These are phyloP conservation scores for Bombylius discolor DNA, from an alignment of 2,888 invertebrate species.

Conservation along the genomic window DNA sequence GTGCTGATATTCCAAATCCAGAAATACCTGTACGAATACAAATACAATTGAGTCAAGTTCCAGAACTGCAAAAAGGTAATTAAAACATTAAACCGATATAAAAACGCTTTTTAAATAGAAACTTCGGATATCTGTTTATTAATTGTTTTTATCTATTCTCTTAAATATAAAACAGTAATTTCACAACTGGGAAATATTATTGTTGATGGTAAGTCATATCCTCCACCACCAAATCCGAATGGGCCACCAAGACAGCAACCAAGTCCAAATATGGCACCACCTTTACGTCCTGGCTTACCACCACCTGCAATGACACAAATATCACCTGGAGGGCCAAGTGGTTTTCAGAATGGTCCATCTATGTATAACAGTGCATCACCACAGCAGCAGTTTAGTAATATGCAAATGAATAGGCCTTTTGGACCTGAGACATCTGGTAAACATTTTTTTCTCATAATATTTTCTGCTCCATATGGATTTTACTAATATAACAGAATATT, in stretches of 20 bases:
- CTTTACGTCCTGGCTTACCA: conserved; percentile 27
- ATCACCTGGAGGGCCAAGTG: conserved; percentile 18
- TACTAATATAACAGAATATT: no score
- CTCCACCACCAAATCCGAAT: conserved; percentile 37
- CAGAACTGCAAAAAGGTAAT: conserved; percentile 62
- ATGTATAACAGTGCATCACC: conserved; percentile 30
- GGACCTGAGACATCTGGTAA: conserved; percentile 32
- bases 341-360: conserved; percentile 30
- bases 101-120: no score
- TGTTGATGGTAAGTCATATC: conserved; percentile 70
- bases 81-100: no score
- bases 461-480: no score
- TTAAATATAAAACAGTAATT: conserved; percentile 42
- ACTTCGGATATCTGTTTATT: neutral
- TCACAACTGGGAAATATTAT: conserved; percentile 68
- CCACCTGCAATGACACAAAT: conserved; percentile 32
- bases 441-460: conserved; percentile 4
- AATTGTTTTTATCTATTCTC: neutral
- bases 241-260: conserved; percentile 33
- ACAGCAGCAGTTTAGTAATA: conserved; percentile 31
- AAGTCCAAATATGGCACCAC: conserved; percentile 34
- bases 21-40: conserved; percentile 76
- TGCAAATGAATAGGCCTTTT: conserved; percentile 32
- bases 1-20: conserved; percentile 80
- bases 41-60: conserved; percentile 65